Base-by-base conservation (phyloP, 2,888 invertebrate species). In the Drosophila limbata region DNA sequence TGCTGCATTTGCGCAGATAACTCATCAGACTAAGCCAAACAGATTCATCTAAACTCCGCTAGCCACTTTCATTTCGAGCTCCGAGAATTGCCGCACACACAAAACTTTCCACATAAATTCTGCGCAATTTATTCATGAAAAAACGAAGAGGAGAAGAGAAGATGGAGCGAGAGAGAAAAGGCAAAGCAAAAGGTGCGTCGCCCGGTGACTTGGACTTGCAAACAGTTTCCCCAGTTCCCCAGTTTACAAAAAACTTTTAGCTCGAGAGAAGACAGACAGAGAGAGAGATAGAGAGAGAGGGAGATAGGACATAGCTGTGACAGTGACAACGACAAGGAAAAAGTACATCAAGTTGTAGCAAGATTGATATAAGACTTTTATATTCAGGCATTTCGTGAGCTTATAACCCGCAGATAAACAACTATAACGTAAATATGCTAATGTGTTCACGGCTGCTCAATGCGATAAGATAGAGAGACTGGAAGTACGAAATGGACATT, bases 331-430 rank as follows among this genome's bases (percentile, higher is more conserved):
- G 68, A 64, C 71, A 50, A 8, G 35, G 39, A 68, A 67, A 62
- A 80, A 66, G 73, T 69, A 84, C 80, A 84, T 78, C 66, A 72
- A 80, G 73, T 76, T 83, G 73, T 70, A 73, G 82, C 73, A 80
- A 86, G 87, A 86, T 87, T 86, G 85, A 85, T 86, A 87, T 83
- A 85, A 85, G 87, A 81, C 85, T 87, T 86, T 85, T 85, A 83
- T 86, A 78, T 85, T 84, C 83, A 80, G 85, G 84, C 83, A 87
- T 85, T 86, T 83, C 61, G 69, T 65, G 71, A 80, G 85, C 87
- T 85, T 80, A 87, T 76, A 81, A 81, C 71, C 87, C 64, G 48
- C 65, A 75, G 81, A 81, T 81, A 79, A 81, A 79, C 81, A 81
- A 81, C 78, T 79, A 73, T 56, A 83, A 85, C 76, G 80, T 80